A percentile compares a stretch with the other conserved stretches of the same genome.
phyloP scores from a whole-genome alignment of 2,888 invertebrate genomes.

The Polydrusus pterygomalis region DNA sequence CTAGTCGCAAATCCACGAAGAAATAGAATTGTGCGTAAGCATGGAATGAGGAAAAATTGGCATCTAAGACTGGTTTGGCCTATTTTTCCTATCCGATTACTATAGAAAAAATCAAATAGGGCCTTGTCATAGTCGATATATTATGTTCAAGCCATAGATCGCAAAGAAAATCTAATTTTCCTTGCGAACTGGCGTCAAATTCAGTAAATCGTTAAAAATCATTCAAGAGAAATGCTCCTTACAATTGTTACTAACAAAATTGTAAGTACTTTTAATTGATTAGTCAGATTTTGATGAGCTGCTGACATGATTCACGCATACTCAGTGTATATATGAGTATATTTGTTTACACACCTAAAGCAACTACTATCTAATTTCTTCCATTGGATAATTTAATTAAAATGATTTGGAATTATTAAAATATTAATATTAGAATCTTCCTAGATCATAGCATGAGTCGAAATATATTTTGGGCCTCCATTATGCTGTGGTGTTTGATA shows the following conservation, averaged over 20 bases:
- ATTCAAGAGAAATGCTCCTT: conserved; percentile 41
- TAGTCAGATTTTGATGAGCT: conserved; percentile 26
- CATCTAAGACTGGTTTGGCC: conserved; percentile 25
- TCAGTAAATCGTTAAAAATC: conserved; percentile 33
- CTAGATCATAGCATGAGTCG: conserved; percentile 62
- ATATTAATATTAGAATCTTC: conserved; percentile 59
- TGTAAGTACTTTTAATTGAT: conserved; percentile 27
- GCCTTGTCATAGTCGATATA: conserved; percentile 38
- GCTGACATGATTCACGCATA: conserved; percentile 43
- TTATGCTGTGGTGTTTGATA: conserved; percentile 46
- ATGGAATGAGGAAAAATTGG: conserved; percentile 9
- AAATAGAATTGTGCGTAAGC: conserved; percentile 16
- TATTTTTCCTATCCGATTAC: conserved; percentile 9
- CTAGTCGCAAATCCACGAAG: conserved; percentile 10
- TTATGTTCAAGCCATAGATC: conserved; percentile 12
- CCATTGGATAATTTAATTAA: conserved; percentile 24
- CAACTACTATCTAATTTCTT: conserved; percentile 61
- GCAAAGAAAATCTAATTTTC: conserved; percentile 3
- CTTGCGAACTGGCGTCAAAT: conserved; percentile 10
- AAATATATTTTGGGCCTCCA: conserved; percentile 48
- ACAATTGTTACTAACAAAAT: conserved; percentile 29
- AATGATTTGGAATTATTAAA: conserved; percentile 53
- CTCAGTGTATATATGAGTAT: conserved; percentile 42
- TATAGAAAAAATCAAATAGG: conserved; percentile 36
- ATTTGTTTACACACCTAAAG: conserved; percentile 59